Evolutionary conservation across 2,113 vertebrate species (phyloP), one percentile per base, ranked within the genome.

Genomic region (Syrmaticus mikado): DNA sequence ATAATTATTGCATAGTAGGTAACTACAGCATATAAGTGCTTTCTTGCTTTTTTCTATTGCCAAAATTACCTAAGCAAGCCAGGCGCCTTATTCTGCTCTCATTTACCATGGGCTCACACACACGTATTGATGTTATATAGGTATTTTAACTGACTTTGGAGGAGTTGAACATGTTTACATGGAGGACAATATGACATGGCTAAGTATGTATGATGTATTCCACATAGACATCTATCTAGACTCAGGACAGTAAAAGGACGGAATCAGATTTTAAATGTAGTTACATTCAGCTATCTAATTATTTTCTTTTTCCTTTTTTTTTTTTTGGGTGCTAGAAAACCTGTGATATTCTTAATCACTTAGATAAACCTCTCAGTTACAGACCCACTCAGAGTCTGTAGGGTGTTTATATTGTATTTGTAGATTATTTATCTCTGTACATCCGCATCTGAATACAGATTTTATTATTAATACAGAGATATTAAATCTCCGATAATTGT

Each of bases 301-400:
- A 87, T 55, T 85, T 74, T 80, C 18, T n/a, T 5, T 1, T 2
- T 6, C 34, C 13, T 52, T 52, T 52, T 52, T n/a, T 10, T 79
- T n/a, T 9, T 79, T 95, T 91, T 84, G 84, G 58, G 40, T 18
- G 9, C 16, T 82, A 45, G 70, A 89, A 66, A 92, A 92, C 43
- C 84, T 87, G 74, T 89, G 60, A 25, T 82, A 57, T 84, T 90
- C 81, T 92, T 93, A 90, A 95, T 92, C 74, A 82, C 58, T 67
- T 83, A 81, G 85, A 90, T 90, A 93, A 96, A 84, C 46, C 53
- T 92, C 81, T 96, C 83, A 52, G 92, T 89, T 93, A 90, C 73
- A 84, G 66, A 94, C 80, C 88, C 93, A 88, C 52, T 71, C 85
- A 65, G n/a, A 82, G 74, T 82, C 71, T 75, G 38, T 38, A 38